Evolutionary conservation across 2,797 vertebrate genomes (phyloP).

Genomic region (Thripadectes ignobilis): DNA sequence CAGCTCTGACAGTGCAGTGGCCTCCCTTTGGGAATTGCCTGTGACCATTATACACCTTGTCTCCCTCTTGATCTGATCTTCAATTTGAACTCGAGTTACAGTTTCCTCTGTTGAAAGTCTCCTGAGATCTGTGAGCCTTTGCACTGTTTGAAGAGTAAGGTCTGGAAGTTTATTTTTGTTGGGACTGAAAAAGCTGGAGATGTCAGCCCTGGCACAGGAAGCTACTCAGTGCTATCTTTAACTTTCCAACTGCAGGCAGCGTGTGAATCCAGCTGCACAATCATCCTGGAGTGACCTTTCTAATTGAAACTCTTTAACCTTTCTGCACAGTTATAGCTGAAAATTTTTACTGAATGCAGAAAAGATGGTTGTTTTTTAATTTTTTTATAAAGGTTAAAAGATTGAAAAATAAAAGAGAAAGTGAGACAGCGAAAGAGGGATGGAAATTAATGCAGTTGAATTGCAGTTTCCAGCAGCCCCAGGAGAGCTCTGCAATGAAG

Average conservation of each 20-base stretch:
- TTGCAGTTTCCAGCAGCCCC: slow-evolving; percentile 45
- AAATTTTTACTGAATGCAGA: slow-evolving; percentile 5
- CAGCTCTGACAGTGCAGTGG: background rate
- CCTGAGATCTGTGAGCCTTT: background rate
- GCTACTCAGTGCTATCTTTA: background rate
- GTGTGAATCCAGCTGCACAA: background rate
- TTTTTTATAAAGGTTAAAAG: slow-evolving; percentile 54
- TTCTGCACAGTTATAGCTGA: slow-evolving; percentile 19
- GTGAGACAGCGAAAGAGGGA: background rate
- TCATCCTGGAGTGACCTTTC: slow-evolving; percentile 32
- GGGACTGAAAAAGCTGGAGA: background rate
- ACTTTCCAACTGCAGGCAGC: background rate
- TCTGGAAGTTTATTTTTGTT: background rate
- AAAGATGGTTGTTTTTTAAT: background rate
- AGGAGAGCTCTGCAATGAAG: slow-evolving; percentile 37
- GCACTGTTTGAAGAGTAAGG: background rate
- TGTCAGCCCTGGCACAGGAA: background rate
- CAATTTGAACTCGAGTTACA: background rate
- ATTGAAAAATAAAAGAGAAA: slow-evolving; percentile 19
- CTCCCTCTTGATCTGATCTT: background rate
- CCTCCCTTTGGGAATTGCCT: background rate
- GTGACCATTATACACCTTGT: background rate
- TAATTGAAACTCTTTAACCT: slow-evolving; percentile 57
- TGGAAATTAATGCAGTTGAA: slow-evolving; percentile 48
- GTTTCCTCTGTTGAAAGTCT: background rate